Evolutionary conservation across 2,113 vertebrate genomes (phyloP), one percentile per base, ranked within the genome.

Genomic region (Synchiropus splendidus): DNA sequence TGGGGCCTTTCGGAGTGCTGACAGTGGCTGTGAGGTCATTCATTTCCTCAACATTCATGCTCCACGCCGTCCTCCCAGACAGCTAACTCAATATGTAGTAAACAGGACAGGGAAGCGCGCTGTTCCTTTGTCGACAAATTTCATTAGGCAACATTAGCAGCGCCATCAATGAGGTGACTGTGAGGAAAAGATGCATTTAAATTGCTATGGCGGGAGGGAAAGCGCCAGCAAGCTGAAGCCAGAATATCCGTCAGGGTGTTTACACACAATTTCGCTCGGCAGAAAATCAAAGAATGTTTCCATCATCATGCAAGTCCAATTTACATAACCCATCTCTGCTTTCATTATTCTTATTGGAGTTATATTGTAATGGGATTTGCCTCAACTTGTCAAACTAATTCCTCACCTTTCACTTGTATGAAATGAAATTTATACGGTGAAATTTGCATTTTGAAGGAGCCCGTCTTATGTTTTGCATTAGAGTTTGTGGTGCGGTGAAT

Each of bases 61-160:
- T 42, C 47, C 40, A 38, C n/a, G 10, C 5, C 58, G 21, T 36
- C 36, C 17, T 42, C 48, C 35, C 16, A 55, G 51, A 67, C 62
- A 56, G 54, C 45, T 77, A 72, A 81, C 83, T 75, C 51, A 70
- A 62, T 74, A 68, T 74, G 54, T 64, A 53, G 48, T 27, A 27
- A 27, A 27, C 21, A 27, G 21, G 21, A 27, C 21, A 8, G 8
- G 21, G 4, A 27, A 27, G 21, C 21, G 21, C 8, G 21, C 4
- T 8, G 21, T 27, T 27, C 21, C 21, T 27, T 27, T 27, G 21
- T 27, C 21, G 8, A 27, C 21, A 27, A 4, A 8, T 79, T 74
- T 71, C 65, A 81, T 79, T 77, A 67, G 64, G 61, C 57, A 48
- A 70, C 67, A 79, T 81, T 78, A 82, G 74, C 51, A 35, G 46